These are phyloP conservation scores for Empidonax alnorum DNA, from an alignment of 2,113 vertebrate genomes.

Conservation along the genomic window DNA sequence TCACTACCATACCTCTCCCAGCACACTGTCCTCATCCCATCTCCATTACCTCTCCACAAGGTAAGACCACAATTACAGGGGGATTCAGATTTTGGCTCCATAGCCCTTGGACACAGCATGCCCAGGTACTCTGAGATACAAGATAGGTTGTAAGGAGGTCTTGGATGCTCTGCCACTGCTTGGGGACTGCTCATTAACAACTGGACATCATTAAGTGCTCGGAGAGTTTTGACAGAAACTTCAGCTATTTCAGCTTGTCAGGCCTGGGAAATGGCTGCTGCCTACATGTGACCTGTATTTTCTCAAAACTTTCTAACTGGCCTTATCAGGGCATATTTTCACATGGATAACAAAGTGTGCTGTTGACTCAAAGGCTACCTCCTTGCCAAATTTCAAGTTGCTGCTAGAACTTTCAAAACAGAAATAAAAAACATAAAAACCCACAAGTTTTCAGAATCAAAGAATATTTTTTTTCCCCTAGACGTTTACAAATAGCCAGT, in stretches of 20 bases:
- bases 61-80: neutral
- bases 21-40: neutral
- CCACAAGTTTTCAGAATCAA: neutral
- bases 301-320: neutral
- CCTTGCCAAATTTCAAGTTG: conserved; percentile 6
- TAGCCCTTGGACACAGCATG: neutral
- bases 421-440: neutral
- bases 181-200: neutral
- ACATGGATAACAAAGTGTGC: neutral
- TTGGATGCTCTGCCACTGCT: neutral
- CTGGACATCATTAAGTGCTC: neutral
- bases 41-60: neutral
- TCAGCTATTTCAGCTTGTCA: neutral
- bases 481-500: neutral
- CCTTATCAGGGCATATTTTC: neutral
- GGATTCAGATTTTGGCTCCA: neutral
- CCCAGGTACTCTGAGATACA: neutral
- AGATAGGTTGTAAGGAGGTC: neutral
- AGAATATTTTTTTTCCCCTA: neutral
- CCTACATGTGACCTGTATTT: neutral
- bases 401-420: neutral
- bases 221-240: neutral
- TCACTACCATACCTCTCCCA: neutral
- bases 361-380: neutral
- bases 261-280: neutral